A percentile compares a stretch with the other conserved stretches of the same genome.
Conservation (phyloP, 2,888 invertebrate species). For the Ellobium chinense region DNA sequence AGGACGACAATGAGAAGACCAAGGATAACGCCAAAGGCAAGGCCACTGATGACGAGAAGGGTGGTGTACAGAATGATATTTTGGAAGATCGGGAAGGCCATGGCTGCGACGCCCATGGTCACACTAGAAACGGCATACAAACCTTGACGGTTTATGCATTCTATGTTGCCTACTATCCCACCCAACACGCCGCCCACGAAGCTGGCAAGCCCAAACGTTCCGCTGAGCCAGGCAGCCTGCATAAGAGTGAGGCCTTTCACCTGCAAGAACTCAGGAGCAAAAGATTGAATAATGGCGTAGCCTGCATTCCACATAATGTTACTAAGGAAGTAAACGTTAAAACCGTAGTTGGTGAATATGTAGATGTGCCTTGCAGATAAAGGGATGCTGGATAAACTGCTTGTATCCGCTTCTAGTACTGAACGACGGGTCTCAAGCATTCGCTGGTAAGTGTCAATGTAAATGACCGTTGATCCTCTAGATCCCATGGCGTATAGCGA, state of each 20-base stretch:
- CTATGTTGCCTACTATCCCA: conserved; percentile 35
- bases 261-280: conserved; percentile 63
- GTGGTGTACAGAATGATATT: conserved; percentile 33
- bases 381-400: background rate
- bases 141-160: conserved; percentile 54
- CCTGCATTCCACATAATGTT: conserved; percentile 71
- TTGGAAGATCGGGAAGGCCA: conserved; percentile 51
- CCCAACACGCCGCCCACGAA: conserved; percentile 40
- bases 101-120: conserved; percentile 54
- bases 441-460: conserved; percentile 22
- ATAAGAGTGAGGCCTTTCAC: conserved; percentile 56
- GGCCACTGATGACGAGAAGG: conserved; percentile 57
- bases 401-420: background rate
- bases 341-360: conserved; percentile 59
- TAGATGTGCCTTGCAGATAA: conserved; percentile 38
- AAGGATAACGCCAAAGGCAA: conserved; percentile 66
- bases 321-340: conserved; percentile 65
- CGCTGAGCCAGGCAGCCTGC: conserved; percentile 59
- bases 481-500: conserved; percentile 38
- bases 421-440: conserved; percentile 15
- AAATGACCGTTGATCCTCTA: conserved; percentile 37
- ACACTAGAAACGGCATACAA: conserved; percentile 63
- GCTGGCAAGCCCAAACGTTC: conserved; percentile 47
- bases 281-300: conserved; percentile 57
- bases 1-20: conserved; percentile 70